phyloP scores from a whole-genome alignment of 2,797 vertebrate genomes.

The Anguilla megastoma region DNA sequence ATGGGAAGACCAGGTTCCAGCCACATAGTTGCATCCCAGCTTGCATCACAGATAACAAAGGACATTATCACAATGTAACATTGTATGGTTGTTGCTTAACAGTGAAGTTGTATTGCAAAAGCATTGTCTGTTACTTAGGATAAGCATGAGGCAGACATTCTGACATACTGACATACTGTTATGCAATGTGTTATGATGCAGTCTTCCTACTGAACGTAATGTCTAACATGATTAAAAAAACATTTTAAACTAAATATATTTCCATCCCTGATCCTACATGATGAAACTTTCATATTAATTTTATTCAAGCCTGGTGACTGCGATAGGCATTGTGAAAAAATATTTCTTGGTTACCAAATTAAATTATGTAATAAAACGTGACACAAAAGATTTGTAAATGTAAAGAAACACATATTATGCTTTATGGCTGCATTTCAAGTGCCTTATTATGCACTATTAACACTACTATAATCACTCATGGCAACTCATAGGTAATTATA shows the following conservation, averaged over 20 bases:
- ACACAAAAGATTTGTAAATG: no score
- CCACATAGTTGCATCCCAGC: slow-evolving; percentile 41
- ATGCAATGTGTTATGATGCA: neutral
- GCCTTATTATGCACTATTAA: no score
- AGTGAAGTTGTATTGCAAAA: neutral
- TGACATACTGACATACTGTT: neutral
- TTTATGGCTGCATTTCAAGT: no score
- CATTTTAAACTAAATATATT: neutral
- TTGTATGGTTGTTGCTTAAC: neutral
- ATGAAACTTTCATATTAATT: neutral
- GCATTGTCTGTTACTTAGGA: neutral
- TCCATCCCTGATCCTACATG: neutral
- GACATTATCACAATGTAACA: neutral
- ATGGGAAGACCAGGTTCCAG: slow-evolving; percentile 73
- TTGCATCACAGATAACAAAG: neutral
- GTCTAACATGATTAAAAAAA: neutral
- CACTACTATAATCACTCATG: no score
- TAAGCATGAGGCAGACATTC: neutral
- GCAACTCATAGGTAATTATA: no score
- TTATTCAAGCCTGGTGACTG: no score
- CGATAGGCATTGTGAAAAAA: no score
- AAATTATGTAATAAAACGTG: no score
- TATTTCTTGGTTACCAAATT: no score
- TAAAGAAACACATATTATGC: no score
- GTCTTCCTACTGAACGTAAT: neutral